Conservation (phyloP, 2,888 invertebrate species). For the Nymphalis c-album region DNA sequence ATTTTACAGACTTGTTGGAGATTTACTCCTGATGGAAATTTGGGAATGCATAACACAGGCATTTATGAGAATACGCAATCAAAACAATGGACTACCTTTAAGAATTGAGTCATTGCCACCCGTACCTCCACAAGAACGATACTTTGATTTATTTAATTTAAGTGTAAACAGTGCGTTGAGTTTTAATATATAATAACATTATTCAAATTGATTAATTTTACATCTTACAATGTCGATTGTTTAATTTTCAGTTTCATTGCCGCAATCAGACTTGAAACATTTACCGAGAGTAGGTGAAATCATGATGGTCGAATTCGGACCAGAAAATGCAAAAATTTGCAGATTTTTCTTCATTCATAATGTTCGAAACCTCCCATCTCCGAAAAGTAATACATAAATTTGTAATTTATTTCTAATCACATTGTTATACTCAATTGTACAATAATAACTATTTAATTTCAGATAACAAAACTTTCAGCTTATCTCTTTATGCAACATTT, state of each 20-base stretch:
- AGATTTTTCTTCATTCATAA: constrained; percentile 71
- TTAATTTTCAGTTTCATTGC: constrained; percentile 61
- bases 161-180: constrained; percentile 62
- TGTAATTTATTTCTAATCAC: background rate
- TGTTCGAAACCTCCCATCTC: constrained; percentile 60
- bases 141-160: constrained; percentile 59
- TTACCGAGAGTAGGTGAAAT: constrained; percentile 68
- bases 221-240: background rate
- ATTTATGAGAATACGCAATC: constrained; percentile 52
- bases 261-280: constrained; percentile 51
- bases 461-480: constrained; percentile 64
- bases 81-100: constrained; percentile 52
- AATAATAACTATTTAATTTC: constrained; percentile 41
- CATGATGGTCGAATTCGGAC: constrained; percentile 60
- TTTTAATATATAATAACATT: background rate
- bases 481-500: constrained; percentile 63
- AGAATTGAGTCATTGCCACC: constrained; percentile 63
- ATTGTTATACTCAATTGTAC: too few species aligned
- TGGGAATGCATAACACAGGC: constrained; percentile 80
- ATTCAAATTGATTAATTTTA: background rate
- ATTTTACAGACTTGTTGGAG: constrained; percentile 72
- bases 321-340: constrained; percentile 50
- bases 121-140: constrained; percentile 55
- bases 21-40: constrained; percentile 83
- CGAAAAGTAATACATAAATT: constrained; percentile 55